phyloP scores from a whole-genome alignment of 1,140 invertebrate species.

The Trypoxylus dichotomus region DNA sequence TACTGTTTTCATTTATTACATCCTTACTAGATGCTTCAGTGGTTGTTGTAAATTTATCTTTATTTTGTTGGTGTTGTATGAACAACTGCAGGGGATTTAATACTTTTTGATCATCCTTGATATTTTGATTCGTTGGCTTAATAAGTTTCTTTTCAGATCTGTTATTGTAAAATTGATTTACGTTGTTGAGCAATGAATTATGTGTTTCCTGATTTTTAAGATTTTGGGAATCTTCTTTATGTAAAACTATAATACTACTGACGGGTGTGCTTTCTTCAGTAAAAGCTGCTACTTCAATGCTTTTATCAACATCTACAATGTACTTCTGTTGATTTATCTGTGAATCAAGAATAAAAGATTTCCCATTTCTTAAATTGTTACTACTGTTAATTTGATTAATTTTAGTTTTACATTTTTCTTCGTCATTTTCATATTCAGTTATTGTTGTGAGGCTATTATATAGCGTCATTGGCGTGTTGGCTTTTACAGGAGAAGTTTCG shows the following conservation, averaged over 20 bases:
- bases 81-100: constrained; percentile 10
- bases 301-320: constrained; percentile 26
- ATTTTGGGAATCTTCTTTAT: background rate
- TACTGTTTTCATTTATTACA: constrained; percentile 33
- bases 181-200: background rate
- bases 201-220: background rate
- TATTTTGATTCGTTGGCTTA: background rate
- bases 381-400: constrained; percentile 55
- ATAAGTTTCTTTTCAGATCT: background rate
- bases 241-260: background rate
- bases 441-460: constrained; percentile 58
- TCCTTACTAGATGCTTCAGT: constrained; percentile 5
- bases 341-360: background rate
- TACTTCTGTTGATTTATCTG: background rate
- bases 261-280: background rate
- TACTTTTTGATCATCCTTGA: background rate
- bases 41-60: background rate
- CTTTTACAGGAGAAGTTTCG: background rate
- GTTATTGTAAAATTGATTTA: background rate
- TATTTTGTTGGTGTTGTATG: constrained; percentile 19
- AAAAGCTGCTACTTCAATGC: constrained; percentile 29
- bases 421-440: constrained; percentile 60
- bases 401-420: constrained; percentile 42
- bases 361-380: constrained; percentile 11
- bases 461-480: constrained; percentile 36